These are phyloP conservation scores for Caradrina clavipalpis DNA, from an alignment of 2,888 invertebrate genomes.

Conservation along the genomic window DNA sequence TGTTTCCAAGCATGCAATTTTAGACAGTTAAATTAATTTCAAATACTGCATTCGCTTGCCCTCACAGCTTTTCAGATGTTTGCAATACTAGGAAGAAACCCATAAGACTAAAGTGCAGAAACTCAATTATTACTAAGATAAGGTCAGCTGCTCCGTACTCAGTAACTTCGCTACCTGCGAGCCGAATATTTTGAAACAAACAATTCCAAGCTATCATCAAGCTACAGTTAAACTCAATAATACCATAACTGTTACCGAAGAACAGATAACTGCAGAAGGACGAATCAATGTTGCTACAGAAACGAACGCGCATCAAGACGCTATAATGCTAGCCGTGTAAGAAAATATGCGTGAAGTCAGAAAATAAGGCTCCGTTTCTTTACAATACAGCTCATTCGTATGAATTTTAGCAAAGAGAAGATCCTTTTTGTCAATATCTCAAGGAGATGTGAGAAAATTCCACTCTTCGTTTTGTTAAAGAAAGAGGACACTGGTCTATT, in stretches of 20 bases:
- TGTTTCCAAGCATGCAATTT: conserved; percentile 36
- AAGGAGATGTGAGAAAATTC: not conserved
- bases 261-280: conserved; percentile 24
- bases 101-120: conserved; percentile 36
- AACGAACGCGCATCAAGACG: too few species aligned
- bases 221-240: conserved; percentile 54
- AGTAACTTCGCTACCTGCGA: conserved; percentile 43
- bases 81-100: conserved; percentile 58
- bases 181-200: conserved; percentile 61
- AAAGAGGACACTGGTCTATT: not conserved
- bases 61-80: conserved; percentile 28
- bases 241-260: conserved; percentile 23
- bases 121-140: conserved; percentile 60
- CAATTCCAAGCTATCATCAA: conserved; percentile 58
- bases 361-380: not conserved
- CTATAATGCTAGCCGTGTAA: not conserved
- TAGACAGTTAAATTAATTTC: conserved; percentile 38
- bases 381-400: not conserved
- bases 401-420: not conserved
- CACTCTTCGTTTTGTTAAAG: not conserved
- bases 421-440: not conserved
- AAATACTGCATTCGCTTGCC: conserved; percentile 25
- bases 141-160: conserved; percentile 49
- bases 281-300: not conserved
- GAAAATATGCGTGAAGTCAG: not conserved